These are phyloP conservation scores for Haliclona indistincta DNA, from an alignment of 37 sponge, comb jelly and placozoan genomes.

Conservation along the genomic window DNA sequence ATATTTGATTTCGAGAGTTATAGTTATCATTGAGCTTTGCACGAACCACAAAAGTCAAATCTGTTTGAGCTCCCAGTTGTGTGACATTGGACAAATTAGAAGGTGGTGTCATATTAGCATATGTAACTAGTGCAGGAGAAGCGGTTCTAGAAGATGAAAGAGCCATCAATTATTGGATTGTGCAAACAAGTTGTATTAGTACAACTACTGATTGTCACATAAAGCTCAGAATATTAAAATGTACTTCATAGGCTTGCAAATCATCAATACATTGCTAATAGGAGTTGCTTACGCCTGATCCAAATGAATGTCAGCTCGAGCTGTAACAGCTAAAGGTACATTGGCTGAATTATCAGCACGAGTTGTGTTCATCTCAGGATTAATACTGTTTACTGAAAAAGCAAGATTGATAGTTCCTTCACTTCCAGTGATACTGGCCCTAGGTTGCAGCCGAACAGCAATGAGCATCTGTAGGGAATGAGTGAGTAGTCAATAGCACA, in stretches of 20 bases:
- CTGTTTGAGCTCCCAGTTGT: neutral
- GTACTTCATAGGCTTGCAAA: neutral
- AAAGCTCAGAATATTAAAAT: neutral
- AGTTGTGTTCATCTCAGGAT: conserved; percentile 13
- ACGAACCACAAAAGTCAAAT: neutral
- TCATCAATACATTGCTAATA: neutral
- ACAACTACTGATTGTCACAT: neutral
- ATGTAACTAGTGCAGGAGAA: neutral
- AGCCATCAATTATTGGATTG: neutral
- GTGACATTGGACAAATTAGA: neutral
- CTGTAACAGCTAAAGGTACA: neutral
- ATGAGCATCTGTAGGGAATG: neutral
- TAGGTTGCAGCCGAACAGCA: neutral
- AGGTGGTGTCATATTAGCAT: neutral
- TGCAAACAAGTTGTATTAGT: neutral
- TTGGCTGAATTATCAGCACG: conserved; percentile 9
- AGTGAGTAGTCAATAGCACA: neutral
- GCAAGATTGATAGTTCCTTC: conserved; percentile 6
- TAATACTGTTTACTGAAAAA: conserved; percentile 35
- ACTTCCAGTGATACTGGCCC: conserved; percentile 1
- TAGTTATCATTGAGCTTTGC: neutral
- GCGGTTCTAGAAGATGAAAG: neutral
- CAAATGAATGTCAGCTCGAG: conserved; percentile 19
- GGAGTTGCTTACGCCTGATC: neutral
- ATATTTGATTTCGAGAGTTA: too few relatives aligned